A percentile compares a stretch with the other conserved stretches of the same genome.
phyloP scores from a whole-genome alignment of 2,113 vertebrate genomes.

The Cacatua alba region DNA sequence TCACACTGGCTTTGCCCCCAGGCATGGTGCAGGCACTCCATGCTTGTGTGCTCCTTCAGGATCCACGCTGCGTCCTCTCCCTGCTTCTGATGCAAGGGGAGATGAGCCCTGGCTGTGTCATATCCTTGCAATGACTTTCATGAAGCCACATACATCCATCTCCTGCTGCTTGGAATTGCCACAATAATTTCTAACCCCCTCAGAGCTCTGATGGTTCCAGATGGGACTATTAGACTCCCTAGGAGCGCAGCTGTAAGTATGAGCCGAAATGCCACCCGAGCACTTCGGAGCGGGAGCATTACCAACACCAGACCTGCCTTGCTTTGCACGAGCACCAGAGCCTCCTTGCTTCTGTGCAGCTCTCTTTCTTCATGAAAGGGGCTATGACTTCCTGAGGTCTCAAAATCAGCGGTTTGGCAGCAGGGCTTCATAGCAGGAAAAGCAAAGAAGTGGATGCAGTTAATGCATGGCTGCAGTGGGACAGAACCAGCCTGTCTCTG shows the following conservation, averaged over 20 bases:
- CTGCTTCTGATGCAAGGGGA: background rate
- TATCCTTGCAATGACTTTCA: background rate
- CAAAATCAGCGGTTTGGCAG: background rate
- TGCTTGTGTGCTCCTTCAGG: background rate
- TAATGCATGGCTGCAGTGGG: background rate
- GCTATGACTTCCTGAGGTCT: background rate
- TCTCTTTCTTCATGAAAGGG: background rate
- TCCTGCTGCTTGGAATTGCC: conserved; percentile 32
- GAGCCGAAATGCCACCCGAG: background rate
- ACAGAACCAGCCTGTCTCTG: background rate
- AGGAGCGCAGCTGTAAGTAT: background rate
- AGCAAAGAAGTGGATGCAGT: background rate
- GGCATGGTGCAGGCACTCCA: background rate
- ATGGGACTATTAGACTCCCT: conserved; percentile 14
- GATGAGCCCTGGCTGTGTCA: background rate
- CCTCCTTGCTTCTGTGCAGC: background rate
- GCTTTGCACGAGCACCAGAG: background rate
- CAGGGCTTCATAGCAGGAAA: background rate
- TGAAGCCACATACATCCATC: background rate
- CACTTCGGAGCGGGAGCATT: background rate
- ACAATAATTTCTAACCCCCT: background rate
- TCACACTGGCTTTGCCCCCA: background rate
- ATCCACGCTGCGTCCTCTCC: accelerated
- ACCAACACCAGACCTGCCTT: background rate
- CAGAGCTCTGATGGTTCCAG: conserved; percentile 5